Base-by-base conservation (phyloP, 35 echinoderm and acorn worm genomes). In the Ophiothrix spiculata region DNA sequence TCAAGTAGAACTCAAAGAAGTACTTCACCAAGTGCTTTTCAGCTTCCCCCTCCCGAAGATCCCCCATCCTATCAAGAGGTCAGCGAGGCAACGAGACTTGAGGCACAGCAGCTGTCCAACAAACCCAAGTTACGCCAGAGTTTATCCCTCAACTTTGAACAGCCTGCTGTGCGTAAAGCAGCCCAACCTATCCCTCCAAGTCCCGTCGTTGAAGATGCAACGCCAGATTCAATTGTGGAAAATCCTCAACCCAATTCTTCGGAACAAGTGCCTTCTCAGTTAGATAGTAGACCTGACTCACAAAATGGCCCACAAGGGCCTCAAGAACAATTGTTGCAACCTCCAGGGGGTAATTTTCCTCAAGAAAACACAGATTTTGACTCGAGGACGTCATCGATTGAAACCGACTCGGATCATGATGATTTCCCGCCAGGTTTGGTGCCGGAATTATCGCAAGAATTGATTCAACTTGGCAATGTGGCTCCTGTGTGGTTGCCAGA, bases 401-500 rank as follows among this genome's bases (percentile, higher is more conserved):
- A 84, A 56, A 84, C 81, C 0, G 86, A 88, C 37, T 79, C 86
- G 8, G 80, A 83, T 46, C 38, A 69, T 39, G 46, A 84, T 13
- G 64, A 86, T 10, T 77, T 86, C 31, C 63, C 34, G 1, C 64
- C 32, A 13, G 45, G 81, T 21, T 39, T 40, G 15, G 74, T 83
- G 39, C 39, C 46, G 17, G 80, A 39, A 39, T 49, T 83, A 15
- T 81, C 79, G 0, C 38, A 89, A 36, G 80, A 75, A 28, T 74
- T 84, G 37, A 84, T 84, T 31, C 81, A 84, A 39, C 84, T 92
- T 17, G 96, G 96, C 6, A 85, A 91, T 75, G 86, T 94, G 3
- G 96, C 96, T 80, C 96, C 96, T 16, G 80, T 94, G 14, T 99
- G 96, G 96, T 85, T 99, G 10, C 96, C 96, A 23, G 96, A 99